These are phyloP conservation scores for Heloderma charlesbogerti DNA, from an alignment of 2,113 vertebrate genomes.

Conservation along the genomic window DNA sequence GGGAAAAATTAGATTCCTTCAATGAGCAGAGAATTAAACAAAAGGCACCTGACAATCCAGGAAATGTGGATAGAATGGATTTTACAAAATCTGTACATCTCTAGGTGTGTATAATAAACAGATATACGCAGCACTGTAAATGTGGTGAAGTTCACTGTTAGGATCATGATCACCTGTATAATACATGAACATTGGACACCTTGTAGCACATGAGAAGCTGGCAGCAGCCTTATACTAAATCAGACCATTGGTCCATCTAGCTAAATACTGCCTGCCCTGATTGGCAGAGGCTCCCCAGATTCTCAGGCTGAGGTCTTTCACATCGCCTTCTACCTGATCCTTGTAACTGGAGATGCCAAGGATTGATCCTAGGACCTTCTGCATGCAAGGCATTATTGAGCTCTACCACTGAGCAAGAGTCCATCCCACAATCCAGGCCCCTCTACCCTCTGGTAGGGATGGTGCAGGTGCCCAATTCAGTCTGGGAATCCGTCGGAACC, in stretches of 20 bases:
- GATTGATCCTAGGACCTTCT: too few species aligned
- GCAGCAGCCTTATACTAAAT: not conserved
- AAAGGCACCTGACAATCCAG: too few species aligned
- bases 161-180: not conserved
- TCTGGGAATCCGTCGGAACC: too few species aligned
- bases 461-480: too few species aligned
- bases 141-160: not conserved
- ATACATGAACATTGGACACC: not conserved
- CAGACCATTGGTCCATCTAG: not conserved
- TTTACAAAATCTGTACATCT: too few species aligned
- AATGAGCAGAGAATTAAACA: too few species aligned
- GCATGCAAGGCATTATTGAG: too few species aligned
- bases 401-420: too few species aligned
- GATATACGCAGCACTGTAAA: not conserved
- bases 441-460: not conserved
- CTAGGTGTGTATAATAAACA: not conserved
- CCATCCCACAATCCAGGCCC: too few species aligned
- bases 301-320: not conserved
- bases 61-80: too few species aligned
- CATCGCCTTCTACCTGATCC: not conserved
- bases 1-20: too few species aligned
- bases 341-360: not conserved
- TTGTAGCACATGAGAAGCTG: not conserved
- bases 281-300: not conserved
- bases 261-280: not conserved